Conservation (phyloP, 1,140 invertebrate genomes). For the Drosophila prosaltans region DNA sequence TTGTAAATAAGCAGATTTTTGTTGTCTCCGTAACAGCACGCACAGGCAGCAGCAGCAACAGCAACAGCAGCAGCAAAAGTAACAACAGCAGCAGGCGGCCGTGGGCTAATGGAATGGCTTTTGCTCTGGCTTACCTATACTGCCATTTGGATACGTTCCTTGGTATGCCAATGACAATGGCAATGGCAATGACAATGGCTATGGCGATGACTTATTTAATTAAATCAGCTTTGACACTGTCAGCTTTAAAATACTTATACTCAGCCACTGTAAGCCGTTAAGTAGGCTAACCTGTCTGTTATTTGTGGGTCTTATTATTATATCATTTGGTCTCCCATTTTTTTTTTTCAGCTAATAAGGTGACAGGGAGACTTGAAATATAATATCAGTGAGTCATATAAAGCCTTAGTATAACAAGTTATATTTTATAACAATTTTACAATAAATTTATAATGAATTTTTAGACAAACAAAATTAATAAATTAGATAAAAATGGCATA, state of each 20-base stretch:
- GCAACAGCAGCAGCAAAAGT: neutral
- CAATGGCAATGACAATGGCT: slow-evolving; percentile 6
- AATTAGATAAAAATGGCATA: too few relatives aligned
- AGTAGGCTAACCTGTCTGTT: slow-evolving; percentile 17
- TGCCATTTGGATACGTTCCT: slow-evolving; percentile 19
- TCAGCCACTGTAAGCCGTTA: slow-evolving; percentile 12
- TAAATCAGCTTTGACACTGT: slow-evolving; percentile 58
- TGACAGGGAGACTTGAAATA: neutral
- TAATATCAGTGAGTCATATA: too few relatives aligned
- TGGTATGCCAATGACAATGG: neutral
- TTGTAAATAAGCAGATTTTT: slow-evolving; percentile 75
- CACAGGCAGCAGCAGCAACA: neutral
- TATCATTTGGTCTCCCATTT: neutral
- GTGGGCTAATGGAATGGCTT: slow-evolving; percentile 69
- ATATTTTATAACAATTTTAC: too few relatives aligned
- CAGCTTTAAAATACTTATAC: slow-evolving; percentile 41
- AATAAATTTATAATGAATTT: too few relatives aligned
- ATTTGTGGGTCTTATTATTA: slow-evolving; percentile 14
- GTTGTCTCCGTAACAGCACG: slow-evolving; percentile 39
- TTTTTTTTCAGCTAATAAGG: slow-evolving; percentile 4
- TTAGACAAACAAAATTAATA: too few relatives aligned
- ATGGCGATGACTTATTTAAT: slow-evolving; percentile 70
- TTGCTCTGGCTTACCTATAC: slow-evolving; percentile 61
- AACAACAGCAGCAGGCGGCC: slow-evolving; percentile 30
- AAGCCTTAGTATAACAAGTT: too few relatives aligned